phyloP scores from a whole-genome alignment of 2,888 invertebrate species.

The Yponomeuta cagnagella region DNA sequence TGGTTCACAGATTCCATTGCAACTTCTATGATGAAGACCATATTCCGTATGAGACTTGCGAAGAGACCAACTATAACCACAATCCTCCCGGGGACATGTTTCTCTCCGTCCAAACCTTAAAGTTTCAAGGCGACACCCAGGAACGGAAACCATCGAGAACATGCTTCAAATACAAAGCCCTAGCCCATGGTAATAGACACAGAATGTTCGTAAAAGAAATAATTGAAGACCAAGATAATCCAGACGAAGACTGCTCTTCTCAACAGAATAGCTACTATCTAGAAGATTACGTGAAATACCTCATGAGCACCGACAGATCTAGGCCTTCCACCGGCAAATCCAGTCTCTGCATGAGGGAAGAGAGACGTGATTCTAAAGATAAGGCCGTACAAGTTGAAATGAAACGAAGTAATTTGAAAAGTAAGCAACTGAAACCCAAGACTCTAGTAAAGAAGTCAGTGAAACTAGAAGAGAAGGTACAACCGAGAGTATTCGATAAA shows the following conservation, averaged over 20 bases:
- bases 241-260: conserved; percentile 44
- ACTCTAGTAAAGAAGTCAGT: conserved; percentile 20
- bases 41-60: conserved; percentile 25
- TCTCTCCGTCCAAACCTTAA: conserved; percentile 59
- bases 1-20: conserved; percentile 44
- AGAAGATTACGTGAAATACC: conserved; percentile 59
- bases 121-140: conserved; percentile 51
- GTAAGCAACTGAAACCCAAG: conserved; percentile 20
- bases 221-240: conserved; percentile 36
- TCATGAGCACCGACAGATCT: conserved; percentile 46
- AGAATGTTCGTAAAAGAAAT: conserved; percentile 64
- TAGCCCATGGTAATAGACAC: conserved; percentile 41
- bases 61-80: conserved; percentile 26
- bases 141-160: conserved; percentile 45
- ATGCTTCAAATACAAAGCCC: conserved; percentile 57
- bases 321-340: conserved; percentile 55
- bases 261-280: conserved; percentile 52
- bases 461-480: conserved; percentile 20
- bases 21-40: conserved; percentile 24
- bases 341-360: conserved; percentile 38
- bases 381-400: conserved; percentile 44
- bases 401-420: conserved; percentile 32
- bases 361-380: conserved; percentile 30
- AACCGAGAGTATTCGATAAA: conserved; percentile 21
- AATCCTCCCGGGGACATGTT: conserved; percentile 40